Conservation (phyloP, 2,888 invertebrate species). For the Diloba caeruleocephala region DNA sequence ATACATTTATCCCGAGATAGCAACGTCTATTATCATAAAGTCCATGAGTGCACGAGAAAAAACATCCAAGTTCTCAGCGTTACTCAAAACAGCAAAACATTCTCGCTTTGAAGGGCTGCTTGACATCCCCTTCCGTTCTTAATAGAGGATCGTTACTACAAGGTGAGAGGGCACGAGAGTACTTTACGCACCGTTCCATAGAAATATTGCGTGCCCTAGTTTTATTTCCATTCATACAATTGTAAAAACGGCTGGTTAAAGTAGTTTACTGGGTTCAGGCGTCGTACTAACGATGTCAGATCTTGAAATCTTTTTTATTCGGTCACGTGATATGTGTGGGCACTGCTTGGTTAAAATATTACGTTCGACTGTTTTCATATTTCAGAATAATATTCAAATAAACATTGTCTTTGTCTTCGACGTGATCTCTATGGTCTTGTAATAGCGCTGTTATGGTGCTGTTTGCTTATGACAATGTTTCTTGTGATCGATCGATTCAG, state of each 20-base stretch:
- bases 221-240: constrained; percentile 67
- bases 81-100: constrained; percentile 69
- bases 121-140: constrained; percentile 58
- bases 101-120: constrained; percentile 59
- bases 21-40: constrained; percentile 29
- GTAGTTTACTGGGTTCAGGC: constrained; percentile 62
- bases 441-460: too few species aligned
- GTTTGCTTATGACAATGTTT: too few species aligned
- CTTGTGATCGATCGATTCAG: too few species aligned
- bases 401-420: not conserved
- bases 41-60: constrained; percentile 37
- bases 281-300: constrained; percentile 65
- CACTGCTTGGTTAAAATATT: not conserved
- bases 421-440: too few species aligned
- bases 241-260: constrained; percentile 55
- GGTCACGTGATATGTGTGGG: constrained; percentile 8
- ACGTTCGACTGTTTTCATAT: not conserved
- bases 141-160: constrained; percentile 74
- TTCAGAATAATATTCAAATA: too few species aligned
- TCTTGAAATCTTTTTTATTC: constrained; percentile 39
- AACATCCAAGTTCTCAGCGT: constrained; percentile 50
- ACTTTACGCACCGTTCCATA: constrained; percentile 67
- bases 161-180: constrained; percentile 57
- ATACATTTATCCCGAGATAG: constrained; percentile 6
- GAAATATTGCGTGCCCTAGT: constrained; percentile 77